Base-by-base conservation (phyloP, 2,113 vertebrate species). In the Grammomys dolichurus region DNA sequence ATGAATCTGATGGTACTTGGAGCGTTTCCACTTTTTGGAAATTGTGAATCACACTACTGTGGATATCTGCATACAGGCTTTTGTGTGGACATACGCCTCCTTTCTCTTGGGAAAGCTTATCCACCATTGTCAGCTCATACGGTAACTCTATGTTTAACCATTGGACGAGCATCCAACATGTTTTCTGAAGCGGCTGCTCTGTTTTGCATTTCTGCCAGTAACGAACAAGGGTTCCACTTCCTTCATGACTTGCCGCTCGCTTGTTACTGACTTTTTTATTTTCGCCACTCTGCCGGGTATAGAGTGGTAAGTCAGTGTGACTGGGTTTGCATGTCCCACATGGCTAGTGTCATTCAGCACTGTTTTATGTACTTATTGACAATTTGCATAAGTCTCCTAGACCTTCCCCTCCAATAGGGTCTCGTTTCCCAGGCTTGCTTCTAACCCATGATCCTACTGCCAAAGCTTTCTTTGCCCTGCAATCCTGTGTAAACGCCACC, bases 141-240 rank as follows among this genome's bases (percentile, higher is more conserved):
- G 13, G 33, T 20, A 82, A 84, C 48, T 80, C 54, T 92, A 58
- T 58, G 54, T 90, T 89, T 95, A 91, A 93, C 51, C 58, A 8
- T 82, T 51, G 54, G 60, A 58, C 33, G 43, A 84, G 77, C 46
- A 91, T 63, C 60, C 89, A 95, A 90, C 84, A 28, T 82, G 69
- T 78, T 84, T 87, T 84, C 78, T 69, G 24, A 94, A 92, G 92
- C 84, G 54, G 46, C 40, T 46, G 17, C 40, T n/a, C 58, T 76
- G 33, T 73, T 94, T 82, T 51, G 31, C 26, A n/a, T 85, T 78
- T 56, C 54, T 46, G 75, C 31, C 87, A 58, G 48, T 19, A 89
- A 13, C 11, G 48, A 58, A n/a, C 48, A 72, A 58, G 33, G 31
- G 28, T 54, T 60, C 63, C 10, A 1, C 28, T 84, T 82, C 28